Evolutionary conservation across 2,888 invertebrate species (phyloP).

Genomic region (Orthosia gracilis): DNA sequence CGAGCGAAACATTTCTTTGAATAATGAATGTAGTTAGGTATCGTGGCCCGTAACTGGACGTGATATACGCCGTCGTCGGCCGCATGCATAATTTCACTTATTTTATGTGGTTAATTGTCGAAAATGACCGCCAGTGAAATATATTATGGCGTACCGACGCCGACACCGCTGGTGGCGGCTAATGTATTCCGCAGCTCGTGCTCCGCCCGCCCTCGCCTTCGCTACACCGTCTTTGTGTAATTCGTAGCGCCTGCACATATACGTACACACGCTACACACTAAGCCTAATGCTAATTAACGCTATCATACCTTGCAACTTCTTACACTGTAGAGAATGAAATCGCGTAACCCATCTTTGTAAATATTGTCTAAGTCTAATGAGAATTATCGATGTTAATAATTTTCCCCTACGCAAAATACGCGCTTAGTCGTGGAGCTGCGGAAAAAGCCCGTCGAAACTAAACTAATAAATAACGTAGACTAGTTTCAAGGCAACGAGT

Average conservation of each 20-base stretch:
- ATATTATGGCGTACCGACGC: slow-evolving; percentile 87
- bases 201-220: slow-evolving; percentile 84
- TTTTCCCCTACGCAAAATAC: too few relatives aligned
- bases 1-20: slow-evolving; percentile 91
- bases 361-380: slow-evolving; percentile 1
- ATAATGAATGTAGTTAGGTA: slow-evolving; percentile 91
- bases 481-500: slow-evolving; percentile 19
- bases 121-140: slow-evolving; percentile 91
- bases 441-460: too few relatives aligned
- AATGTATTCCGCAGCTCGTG: slow-evolving; percentile 88
- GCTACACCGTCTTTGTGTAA: slow-evolving; percentile 79
- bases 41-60: slow-evolving; percentile 91
- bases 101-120: slow-evolving; percentile 92
- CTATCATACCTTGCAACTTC: slow-evolving; percentile 19
- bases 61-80: slow-evolving; percentile 91
- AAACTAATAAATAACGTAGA: too few relatives aligned
- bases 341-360: not conserved
- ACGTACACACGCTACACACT: slow-evolving; percentile 61
- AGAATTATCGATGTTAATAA: not conserved
- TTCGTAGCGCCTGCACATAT: slow-evolving; percentile 56
- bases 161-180: slow-evolving; percentile 84
- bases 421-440: too few relatives aligned
- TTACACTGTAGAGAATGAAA: slow-evolving; percentile 22
- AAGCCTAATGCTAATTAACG: slow-evolving; percentile 67
- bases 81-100: slow-evolving; percentile 91